These are phyloP conservation scores for Glyptemys insculpta DNA, from an alignment of 2,797 vertebrate species.

Conservation along the genomic window DNA sequence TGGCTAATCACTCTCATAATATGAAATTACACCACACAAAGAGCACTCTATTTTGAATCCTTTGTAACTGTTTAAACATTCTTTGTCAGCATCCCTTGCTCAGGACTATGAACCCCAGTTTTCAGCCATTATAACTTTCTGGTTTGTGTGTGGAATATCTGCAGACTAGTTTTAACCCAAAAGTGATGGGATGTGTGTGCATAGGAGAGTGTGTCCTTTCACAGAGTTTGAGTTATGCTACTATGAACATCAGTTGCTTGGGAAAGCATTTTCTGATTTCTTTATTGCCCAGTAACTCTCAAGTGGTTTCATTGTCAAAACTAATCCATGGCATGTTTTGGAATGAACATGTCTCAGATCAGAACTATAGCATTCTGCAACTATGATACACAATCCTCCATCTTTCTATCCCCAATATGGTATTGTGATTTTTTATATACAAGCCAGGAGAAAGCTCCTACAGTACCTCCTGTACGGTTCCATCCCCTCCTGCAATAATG, in stretches of 20 bases:
- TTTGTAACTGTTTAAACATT: not conserved
- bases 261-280: not conserved
- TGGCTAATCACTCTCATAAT: slow-evolving; percentile 10
- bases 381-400: not conserved
- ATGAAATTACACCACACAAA: slow-evolving; percentile 38
- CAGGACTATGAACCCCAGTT: not conserved
- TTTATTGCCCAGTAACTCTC: not conserved
- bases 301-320: too few relatives aligned
- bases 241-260: too few relatives aligned
- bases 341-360: not conserved
- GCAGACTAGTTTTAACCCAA: too few relatives aligned
- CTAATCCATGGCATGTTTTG: not conserved
- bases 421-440: not conserved
- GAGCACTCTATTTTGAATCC: not conserved
- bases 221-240: too few relatives aligned
- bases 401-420: not conserved
- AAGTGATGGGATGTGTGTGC: too few relatives aligned
- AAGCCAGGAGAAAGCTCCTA: not conserved
- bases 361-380: not conserved
- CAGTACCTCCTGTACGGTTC: slow-evolving; percentile 94
- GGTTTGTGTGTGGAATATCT: too few relatives aligned
- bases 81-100: not conserved
- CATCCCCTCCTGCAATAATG: slow-evolving; percentile 96
- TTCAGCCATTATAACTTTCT: too few relatives aligned
- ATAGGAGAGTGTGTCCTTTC: too few relatives aligned